Percentiles rank a stretch among this genome's conserved stretches.
Evolutionary conservation across 2,888 invertebrate species (phyloP).

Genomic region (Elmis aenea): DNA sequence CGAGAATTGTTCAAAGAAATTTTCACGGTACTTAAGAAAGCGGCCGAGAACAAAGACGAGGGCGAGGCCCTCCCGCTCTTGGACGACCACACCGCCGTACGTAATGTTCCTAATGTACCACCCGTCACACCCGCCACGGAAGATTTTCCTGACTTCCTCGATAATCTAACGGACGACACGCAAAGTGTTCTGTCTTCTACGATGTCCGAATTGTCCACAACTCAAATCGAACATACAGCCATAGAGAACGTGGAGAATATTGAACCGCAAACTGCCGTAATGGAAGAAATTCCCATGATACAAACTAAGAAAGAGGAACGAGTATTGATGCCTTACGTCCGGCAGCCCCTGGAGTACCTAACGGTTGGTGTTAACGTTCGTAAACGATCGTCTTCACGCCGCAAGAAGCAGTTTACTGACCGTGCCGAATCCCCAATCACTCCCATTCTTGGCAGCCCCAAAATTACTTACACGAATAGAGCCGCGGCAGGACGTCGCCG

Average conservation of each 20-base stretch:
- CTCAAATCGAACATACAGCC: conserved; percentile 62
- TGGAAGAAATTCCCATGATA: too few relatives aligned
- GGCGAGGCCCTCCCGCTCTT: conserved; percentile 69
- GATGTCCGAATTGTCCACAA: conserved; percentile 67
- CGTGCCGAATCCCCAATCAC: conserved; percentile 67
- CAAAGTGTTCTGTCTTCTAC: conserved; percentile 72
- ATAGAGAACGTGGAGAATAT: conserved; percentile 53
- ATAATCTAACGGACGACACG: conserved; percentile 64
- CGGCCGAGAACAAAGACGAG: conserved; percentile 77
- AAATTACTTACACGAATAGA: conserved; percentile 56
- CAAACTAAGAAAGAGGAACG: conserved; percentile 44
- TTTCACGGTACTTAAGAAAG: conserved; percentile 75
- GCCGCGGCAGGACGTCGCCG: conserved; percentile 44
- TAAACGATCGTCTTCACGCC: conserved; percentile 62
- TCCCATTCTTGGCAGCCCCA: conserved; percentile 55
- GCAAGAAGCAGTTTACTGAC: conserved; percentile 60
- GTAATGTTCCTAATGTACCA: conserved; percentile 52
- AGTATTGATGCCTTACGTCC: conserved; percentile 61
- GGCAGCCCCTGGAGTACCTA: conserved; percentile 71
- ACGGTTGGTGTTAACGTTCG: conserved; percentile 61
- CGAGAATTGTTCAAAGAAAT: conserved; percentile 78
- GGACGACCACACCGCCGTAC: conserved; percentile 55
- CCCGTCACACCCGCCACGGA: conserved; percentile 66
- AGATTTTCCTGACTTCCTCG: conserved; percentile 49
- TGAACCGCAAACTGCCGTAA: conserved; percentile 42